Percentiles rank a stretch among this genome's conserved stretches.
Conservation (phyloP, 2,113 vertebrate species). For the Falcunculus frontatus region DNA sequence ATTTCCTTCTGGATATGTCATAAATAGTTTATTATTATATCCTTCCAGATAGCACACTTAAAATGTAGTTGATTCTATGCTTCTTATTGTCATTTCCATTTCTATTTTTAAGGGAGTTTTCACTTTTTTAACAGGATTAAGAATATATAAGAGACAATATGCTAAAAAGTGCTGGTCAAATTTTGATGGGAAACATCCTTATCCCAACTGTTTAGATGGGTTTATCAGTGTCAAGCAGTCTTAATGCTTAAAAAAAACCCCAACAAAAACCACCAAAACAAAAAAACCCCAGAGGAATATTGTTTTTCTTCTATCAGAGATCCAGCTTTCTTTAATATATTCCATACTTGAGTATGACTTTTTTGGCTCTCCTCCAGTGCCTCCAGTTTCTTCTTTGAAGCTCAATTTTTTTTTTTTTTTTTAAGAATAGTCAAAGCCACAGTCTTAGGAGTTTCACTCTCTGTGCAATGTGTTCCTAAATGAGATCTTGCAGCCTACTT, state of each 20-base stretch:
- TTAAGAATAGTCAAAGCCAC: background rate
- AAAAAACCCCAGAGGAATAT: background rate
- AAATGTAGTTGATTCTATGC: background rate
- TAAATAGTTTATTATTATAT: background rate
- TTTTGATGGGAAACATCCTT: background rate
- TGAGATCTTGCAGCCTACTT: background rate
- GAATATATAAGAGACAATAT: background rate
- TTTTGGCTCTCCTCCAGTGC: constrained; percentile 4
- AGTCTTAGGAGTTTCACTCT: background rate
- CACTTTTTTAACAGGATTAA: background rate
- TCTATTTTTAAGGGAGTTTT: background rate
- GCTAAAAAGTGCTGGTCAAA: background rate
- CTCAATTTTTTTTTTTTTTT: background rate
- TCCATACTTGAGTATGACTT: background rate
- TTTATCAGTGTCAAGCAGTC: background rate
- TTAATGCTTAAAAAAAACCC: background rate
- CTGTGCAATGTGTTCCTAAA: background rate
- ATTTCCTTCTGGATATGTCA: background rate
- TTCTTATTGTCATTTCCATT: background rate
- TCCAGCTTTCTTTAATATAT: background rate
- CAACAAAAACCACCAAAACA: background rate
- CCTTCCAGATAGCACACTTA: background rate
- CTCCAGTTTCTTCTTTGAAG: constrained; percentile 36
- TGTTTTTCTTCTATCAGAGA: background rate
- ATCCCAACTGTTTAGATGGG: background rate